A percentile compares a stretch with the other conserved stretches of the same genome.
phyloP scores from a whole-genome alignment of 2,888 invertebrate genomes.

The Aporophyla lueneburgensis region DNA sequence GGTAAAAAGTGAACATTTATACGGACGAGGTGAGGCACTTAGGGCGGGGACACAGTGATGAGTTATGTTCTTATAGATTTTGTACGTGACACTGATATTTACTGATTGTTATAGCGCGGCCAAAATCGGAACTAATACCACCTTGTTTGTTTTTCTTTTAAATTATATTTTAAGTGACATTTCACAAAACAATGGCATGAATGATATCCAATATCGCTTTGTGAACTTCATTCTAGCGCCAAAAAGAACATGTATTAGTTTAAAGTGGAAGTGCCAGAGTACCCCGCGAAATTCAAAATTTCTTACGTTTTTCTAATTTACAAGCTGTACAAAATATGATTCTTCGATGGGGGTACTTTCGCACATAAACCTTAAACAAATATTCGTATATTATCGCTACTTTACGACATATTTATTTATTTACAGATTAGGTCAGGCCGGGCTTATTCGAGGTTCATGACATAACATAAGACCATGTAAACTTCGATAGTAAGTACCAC shows the following conservation, averaged over 20 bases:
- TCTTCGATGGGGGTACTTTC: too few species aligned
- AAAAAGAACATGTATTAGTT: not conserved
- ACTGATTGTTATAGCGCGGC: too few species aligned
- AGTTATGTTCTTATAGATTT: conserved; percentile 1
- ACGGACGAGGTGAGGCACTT: conserved; percentile 63
- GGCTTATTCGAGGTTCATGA: too few species aligned
- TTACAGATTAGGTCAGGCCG: too few species aligned
- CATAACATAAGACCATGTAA: not conserved
- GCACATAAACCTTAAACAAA: too few species aligned
- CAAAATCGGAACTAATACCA: not conserved
- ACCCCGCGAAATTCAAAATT: too few species aligned
- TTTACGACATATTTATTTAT: too few species aligned
- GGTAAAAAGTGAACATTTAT: conserved; percentile 72
- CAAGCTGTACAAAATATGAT: too few species aligned
- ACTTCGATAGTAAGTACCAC: not conserved
- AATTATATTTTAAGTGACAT: not conserved
- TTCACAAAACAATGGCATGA: not conserved
- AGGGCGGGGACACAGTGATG: conserved; percentile 39
- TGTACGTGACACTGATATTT: not conserved
- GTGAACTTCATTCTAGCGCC: not conserved
- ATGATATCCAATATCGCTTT: not conserved
- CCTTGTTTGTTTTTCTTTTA: not conserved
- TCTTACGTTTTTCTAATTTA: too few species aligned
- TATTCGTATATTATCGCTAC: too few species aligned
- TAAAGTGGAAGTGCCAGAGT: too few species aligned